These are phyloP conservation scores for Mizuhopecten yessoensis DNA, from an alignment of 1,140 invertebrate species.

Conservation along the genomic window DNA sequence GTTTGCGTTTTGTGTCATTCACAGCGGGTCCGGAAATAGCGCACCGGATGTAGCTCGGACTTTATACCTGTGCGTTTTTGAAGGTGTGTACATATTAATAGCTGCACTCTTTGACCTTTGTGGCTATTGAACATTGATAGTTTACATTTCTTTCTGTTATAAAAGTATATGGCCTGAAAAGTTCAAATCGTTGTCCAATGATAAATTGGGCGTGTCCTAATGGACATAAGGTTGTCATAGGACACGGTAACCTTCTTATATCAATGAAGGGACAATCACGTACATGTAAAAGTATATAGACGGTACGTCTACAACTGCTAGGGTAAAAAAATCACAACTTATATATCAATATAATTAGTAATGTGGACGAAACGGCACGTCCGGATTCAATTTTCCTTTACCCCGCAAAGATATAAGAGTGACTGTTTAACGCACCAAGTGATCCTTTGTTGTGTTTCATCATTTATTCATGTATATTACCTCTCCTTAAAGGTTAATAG, in stretches of 20 bases:
- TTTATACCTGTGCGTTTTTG: neutral
- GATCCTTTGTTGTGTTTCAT: neutral
- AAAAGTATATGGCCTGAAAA: neutral
- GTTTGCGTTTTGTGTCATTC: conserved; percentile 16
- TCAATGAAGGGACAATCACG: neutral
- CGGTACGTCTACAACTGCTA: too few relatives aligned
- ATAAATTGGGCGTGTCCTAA: neutral
- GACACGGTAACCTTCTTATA: too few relatives aligned
- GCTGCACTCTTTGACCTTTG: neutral
- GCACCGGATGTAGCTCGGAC: neutral
- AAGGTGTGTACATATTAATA: conserved; percentile 15
- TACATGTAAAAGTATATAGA: neutral
- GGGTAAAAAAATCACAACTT: too few relatives aligned
- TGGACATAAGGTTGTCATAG: too few relatives aligned
- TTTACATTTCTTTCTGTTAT: neutral
- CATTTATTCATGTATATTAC: neutral
- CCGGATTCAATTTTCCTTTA: neutral
- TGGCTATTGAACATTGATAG: neutral
- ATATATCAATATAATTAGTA: too few relatives aligned
- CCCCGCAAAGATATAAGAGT: neutral
- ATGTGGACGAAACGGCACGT: too few relatives aligned
- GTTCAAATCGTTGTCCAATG: too few relatives aligned
- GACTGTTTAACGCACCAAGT: neutral
- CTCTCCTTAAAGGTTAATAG: neutral
- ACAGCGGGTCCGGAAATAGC: conserved; percentile 30